Evolutionary conservation across 2,113 vertebrate genomes (phyloP), one percentile per base, ranked within the genome.

Genomic region (Centropus unirufus): DNA sequence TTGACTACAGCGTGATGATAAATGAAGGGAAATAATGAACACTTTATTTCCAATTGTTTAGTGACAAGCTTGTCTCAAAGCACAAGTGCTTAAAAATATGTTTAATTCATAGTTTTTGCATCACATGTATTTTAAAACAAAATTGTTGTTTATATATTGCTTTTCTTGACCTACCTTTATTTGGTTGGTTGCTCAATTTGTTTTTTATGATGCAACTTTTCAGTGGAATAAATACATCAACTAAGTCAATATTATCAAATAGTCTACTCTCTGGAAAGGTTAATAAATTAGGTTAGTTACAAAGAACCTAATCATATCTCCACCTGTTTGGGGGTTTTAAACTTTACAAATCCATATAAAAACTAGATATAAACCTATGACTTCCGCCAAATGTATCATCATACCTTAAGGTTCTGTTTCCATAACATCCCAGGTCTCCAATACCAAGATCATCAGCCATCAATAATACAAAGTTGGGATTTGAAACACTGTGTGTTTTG

Each of bases 391-490:
- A 51, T 27, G 6, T 5, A 14, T 26, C 18, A 30, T n/a, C 94
- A 78, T 94, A 99, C 99, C 98, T 98, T 95, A 99, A 95, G 1
- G 98, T 99, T 85, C 75, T 98, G 96, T 99, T 99, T 14, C 99
- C 99, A 0, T 99, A 99, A 97, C 99, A 99, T 26, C 99, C 99
- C 5, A 98, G 96, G 72, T 99, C 99, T 92, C 99, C 99, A 22
- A 99, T 98, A 84, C 99, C 99, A 21, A 99, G 95, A 97, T 99
- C 99, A 29, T 99, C 99, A 57, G 98, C 98, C 98, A 99, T 98
- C 77, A 99, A 92, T 87, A 99, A 92, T 68, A 99, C 85, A 11
- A 99, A 92, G 80, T 97, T 99, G 23, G 98, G 98, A 69, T 69
- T 95, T 14, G 96, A 52, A 44, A 67, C 34, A 8, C 22, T n/a